phyloP scores from a whole-genome alignment of 2,113 vertebrate species.

The Poecile atricapillus region DNA sequence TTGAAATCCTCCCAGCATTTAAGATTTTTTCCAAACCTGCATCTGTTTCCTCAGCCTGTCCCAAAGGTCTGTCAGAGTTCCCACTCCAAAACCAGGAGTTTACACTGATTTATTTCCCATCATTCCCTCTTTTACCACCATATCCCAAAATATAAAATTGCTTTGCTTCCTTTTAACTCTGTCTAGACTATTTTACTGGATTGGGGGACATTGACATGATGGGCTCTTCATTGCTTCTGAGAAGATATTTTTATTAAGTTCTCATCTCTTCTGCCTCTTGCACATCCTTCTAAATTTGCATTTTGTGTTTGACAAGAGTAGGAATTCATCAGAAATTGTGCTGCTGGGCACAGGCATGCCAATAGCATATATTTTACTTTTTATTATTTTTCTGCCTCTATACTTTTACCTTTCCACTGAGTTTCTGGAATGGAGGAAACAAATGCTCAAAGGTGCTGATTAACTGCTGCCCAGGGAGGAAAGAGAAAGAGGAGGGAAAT shows the following conservation, averaged over 20 bases:
- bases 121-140: not conserved
- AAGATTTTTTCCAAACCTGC: not conserved
- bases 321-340: not conserved
- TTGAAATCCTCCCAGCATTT: not conserved
- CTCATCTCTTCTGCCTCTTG: not conserved
- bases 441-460: constrained; percentile 27
- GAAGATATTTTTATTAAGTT: constrained; percentile 33
- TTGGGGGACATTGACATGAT: not conserved
- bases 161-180: not conserved
- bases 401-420: not conserved
- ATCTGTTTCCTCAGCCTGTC: not conserved
- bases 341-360: not conserved
- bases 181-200: not conserved
- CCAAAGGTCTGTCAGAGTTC: not conserved
- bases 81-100: not conserved
- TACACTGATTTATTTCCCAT: not conserved
- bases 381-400: not conserved
- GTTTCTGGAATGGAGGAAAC: not conserved
- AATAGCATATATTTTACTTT: not conserved
- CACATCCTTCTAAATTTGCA: constrained; percentile 17
- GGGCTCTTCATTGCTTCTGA: not conserved
- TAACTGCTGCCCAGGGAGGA: not conserved
- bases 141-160: not conserved
- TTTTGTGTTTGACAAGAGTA: constrained; percentile 43
- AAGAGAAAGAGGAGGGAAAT: not conserved